Base-by-base conservation (phyloP, 2,113 vertebrate genomes). In the Xiphophorus maculatus region DNA sequence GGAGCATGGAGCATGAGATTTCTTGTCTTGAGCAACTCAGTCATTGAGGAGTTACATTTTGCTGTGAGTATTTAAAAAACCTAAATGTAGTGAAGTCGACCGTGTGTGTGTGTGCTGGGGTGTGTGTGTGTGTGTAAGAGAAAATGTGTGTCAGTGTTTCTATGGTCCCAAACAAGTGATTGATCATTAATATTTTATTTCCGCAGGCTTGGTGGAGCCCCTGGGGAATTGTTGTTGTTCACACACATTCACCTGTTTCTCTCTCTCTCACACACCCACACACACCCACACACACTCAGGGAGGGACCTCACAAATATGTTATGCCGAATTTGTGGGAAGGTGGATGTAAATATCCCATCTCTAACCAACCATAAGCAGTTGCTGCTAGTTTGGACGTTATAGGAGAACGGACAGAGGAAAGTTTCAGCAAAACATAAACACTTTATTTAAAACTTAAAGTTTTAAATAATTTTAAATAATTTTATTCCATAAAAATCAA, bases 121-220 rank as follows among this genome's bases (percentile, higher is more conserved):
- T 40, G 40, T 42, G 40, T 42, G 40, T 35, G 40, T 35, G 75
- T 84, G 77, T 89, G 77, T 83, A 84, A 80, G 35, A 33, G 32
- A 33, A 33, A 33, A 33, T 33, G 32, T 33, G 32, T 33, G 32
- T 71, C 64, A 79, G 74, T 81, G 60, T 81, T 73, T 81, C 8
- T 73, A 62, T 62, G 65, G 80, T 76, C 73, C 44, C 44, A 48
- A 48, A 48, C 15, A 48, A 48, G 83, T 86, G 87, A 90, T 91
- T 87, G 85, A 89, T 89, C 81, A 87, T 87, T 90, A 87, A 89
- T 87, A 89, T 89, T 91, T 90, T 74, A 87, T 90, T 87, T 89
- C 66, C 82, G 70, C 70, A 69, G 81, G 77, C 83, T 84, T 82
- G 76, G 73, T 84, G 78, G 61, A 84, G 65, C 64, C 82, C 71